Conservation (phyloP, 2,888 invertebrate genomes). For the Lissonota sp. region DNA sequence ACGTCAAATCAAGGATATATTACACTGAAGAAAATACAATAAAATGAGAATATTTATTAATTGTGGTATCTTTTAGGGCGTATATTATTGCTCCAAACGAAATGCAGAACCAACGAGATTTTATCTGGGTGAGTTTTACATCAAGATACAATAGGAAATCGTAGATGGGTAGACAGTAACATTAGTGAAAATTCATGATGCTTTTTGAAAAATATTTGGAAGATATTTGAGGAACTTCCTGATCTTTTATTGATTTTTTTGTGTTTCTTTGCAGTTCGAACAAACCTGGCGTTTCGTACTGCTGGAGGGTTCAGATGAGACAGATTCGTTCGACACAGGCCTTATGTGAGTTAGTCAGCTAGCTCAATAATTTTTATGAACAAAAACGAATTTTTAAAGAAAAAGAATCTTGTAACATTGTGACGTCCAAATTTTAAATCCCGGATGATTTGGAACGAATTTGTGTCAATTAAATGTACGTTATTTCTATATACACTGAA, state of each 20-base stretch:
- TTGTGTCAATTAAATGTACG: too few relatives aligned
- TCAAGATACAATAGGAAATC: not conserved
- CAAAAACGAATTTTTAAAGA: not conserved
- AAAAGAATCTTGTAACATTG: too few relatives aligned
- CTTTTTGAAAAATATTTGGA: not conserved
- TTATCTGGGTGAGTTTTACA: conserved; percentile 73
- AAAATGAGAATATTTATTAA: conserved; percentile 16
- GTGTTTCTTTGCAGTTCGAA: conserved; percentile 64
- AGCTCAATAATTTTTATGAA: not conserved
- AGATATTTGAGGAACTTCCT: not conserved
- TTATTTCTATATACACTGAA: too few relatives aligned
- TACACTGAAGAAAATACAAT: conserved; percentile 42
- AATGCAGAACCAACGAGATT: conserved; percentile 70
- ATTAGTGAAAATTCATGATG: not conserved
- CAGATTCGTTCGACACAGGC: conserved; percentile 77
- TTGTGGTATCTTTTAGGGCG: conserved; percentile 73
- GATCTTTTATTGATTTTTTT: conserved; percentile 6
- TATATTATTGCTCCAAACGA: conserved; percentile 74
- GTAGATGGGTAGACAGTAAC: not conserved
- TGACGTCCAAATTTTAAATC: too few relatives aligned
- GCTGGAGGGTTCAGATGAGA: conserved; percentile 77
- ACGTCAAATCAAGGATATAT: conserved; percentile 50
- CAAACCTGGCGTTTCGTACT: conserved; percentile 69
- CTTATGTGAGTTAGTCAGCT: conserved; percentile 77
- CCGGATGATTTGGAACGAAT: too few relatives aligned